Evolutionary conservation across 2,113 vertebrate genomes (phyloP).

Genomic region (Pogonocichla stellata): DNA sequence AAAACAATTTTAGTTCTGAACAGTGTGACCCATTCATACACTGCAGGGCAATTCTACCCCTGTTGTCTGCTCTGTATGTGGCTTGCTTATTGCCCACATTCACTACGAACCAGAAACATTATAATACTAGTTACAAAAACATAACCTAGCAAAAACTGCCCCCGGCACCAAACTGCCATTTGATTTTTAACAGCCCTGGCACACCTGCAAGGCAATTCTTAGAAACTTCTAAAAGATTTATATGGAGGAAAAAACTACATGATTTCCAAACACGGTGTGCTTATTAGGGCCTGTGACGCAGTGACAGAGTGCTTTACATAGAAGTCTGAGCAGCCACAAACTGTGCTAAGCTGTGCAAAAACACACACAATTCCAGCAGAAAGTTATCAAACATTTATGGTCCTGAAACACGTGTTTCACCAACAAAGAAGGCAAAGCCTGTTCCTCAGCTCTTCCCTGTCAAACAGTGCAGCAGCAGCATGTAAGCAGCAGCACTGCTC

Average conservation of each 20-base stretch:
- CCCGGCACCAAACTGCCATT: accelerated
- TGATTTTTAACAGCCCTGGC: neutral
- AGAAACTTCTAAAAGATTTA: neutral
- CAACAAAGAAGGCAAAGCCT: neutral
- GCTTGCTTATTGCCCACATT: neutral
- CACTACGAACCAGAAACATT: neutral
- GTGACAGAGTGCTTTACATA: neutral
- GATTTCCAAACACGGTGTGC: neutral
- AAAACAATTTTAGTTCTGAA: neutral
- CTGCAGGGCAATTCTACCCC: neutral
- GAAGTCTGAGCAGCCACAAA: neutral
- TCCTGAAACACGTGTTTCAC: neutral
- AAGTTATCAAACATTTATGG: neutral
- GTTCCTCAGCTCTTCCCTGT: neutral
- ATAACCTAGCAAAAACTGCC: neutral
- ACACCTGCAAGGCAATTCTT: neutral
- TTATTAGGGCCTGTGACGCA: neutral
- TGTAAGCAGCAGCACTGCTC: neutral
- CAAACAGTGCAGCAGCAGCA: neutral
- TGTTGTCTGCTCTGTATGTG: neutral
- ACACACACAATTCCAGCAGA: neutral
- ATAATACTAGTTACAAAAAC: neutral
- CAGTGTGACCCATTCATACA: neutral
- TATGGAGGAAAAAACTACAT: neutral
- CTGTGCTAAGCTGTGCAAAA: neutral